phyloP scores from a whole-genome alignment of 2,797 vertebrate genomes.

The Siniperca undulata region DNA sequence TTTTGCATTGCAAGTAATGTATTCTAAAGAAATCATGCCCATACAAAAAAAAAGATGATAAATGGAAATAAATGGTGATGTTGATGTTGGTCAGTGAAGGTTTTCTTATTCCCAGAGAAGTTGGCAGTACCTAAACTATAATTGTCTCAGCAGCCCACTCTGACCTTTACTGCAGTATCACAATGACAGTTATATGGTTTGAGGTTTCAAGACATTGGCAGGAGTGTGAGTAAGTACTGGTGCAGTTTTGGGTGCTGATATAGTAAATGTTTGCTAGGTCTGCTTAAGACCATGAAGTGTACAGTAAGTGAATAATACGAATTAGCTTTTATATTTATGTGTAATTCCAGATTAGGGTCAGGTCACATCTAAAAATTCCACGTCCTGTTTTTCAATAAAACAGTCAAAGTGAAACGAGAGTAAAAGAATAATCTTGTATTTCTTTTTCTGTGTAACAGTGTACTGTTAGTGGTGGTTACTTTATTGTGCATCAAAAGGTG shows the following conservation, averaged over 20 bases:
- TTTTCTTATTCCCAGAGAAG: constrained; percentile 30
- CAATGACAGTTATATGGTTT: constrained; percentile 33
- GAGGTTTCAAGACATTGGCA: constrained; percentile 51
- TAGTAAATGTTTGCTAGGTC: constrained; percentile 16
- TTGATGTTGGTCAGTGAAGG: constrained; percentile 17
- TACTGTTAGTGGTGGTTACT: too few species aligned
- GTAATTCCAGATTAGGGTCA: not conserved
- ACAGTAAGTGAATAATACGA: not conserved
- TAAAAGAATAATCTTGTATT: constrained; percentile 13
- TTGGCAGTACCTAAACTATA: constrained; percentile 28
- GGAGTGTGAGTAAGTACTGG: constrained; percentile 10
- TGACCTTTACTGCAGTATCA: constrained; percentile 52
- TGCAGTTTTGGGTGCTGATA: constrained; percentile 28
- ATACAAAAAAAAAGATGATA: not conserved
- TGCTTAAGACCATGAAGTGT: constrained; percentile 1
- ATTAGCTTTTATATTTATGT: not conserved
- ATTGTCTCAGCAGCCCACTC: constrained; percentile 12
- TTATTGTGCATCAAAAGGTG: not conserved
- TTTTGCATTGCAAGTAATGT: not conserved
- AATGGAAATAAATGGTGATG: constrained; percentile 13
- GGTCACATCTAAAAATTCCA: not conserved
- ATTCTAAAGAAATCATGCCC: not conserved
- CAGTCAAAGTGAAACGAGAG: not conserved
- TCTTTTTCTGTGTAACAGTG: not conserved
- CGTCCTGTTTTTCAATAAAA: not conserved